Evolutionary conservation across 2,888 invertebrate genomes (phyloP).

Genomic region (Euspilapteryx auroguttella): DNA sequence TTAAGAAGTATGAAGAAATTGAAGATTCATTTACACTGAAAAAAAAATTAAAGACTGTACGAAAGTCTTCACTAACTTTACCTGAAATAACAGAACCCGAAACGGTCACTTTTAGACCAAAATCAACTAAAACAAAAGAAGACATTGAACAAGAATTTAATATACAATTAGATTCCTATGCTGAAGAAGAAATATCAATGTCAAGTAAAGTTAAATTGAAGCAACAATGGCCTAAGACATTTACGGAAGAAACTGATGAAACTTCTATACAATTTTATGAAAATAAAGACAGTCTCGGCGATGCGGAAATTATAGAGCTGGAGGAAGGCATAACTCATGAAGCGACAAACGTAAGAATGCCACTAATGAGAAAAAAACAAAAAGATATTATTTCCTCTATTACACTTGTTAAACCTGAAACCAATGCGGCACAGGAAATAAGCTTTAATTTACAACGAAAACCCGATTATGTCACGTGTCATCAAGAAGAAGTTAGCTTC

Average conservation of each 20-base stretch:
- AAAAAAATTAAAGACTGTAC: slow-evolving; percentile 70
- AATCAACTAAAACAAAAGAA: slow-evolving; percentile 76
- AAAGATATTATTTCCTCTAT: slow-evolving; percentile 43
- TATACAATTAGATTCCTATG: slow-evolving; percentile 81
- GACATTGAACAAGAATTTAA: slow-evolving; percentile 90
- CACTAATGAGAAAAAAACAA: slow-evolving; percentile 29
- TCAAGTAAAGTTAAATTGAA: slow-evolving; percentile 80
- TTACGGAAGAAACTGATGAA: slow-evolving; percentile 77
- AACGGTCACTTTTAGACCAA: slow-evolving; percentile 79
- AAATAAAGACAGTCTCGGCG: slow-evolving; percentile 35
- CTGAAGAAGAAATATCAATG: slow-evolving; percentile 87
- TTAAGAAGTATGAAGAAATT: slow-evolving; percentile 54
- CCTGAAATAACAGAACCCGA: slow-evolving; percentile 76
- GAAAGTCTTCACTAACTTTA: slow-evolving; percentile 66
- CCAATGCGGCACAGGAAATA: slow-evolving; percentile 47
- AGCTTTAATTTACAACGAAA: slow-evolving; percentile 72
- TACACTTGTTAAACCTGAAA: slow-evolving; percentile 28
- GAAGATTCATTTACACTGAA: slow-evolving; percentile 70
- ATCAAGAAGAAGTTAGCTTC: slow-evolving; percentile 65
- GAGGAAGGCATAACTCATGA: slow-evolving; percentile 43
- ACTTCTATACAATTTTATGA: slow-evolving; percentile 69
- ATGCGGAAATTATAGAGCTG: slow-evolving; percentile 49
- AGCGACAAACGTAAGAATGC: slow-evolving; percentile 29
- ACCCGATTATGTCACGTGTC: slow-evolving; percentile 65
- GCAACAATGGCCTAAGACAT: slow-evolving; percentile 72